These are phyloP conservation scores for Bhutanitis thaidina DNA, from an alignment of 2,888 invertebrate genomes.

Conservation along the genomic window DNA sequence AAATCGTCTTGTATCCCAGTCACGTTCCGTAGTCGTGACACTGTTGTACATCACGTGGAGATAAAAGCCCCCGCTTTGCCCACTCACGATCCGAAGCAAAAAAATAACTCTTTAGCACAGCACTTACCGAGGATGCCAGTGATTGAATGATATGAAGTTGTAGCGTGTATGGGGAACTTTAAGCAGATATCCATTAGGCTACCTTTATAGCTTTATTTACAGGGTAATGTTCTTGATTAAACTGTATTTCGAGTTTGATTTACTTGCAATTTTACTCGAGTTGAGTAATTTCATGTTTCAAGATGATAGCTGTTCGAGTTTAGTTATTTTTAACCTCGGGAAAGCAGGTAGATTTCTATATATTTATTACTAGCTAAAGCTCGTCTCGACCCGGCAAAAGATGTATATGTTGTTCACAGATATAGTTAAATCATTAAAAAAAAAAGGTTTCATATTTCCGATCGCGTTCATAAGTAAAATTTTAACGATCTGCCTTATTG, in stretches of 20 bases:
- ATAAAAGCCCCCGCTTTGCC: conserved; percentile 65
- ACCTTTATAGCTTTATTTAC: conserved; percentile 17
- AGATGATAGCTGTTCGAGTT: not conserved
- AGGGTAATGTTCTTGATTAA: conserved; percentile 7
- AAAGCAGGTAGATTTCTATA: too few species aligned
- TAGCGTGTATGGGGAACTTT: conserved; percentile 20
- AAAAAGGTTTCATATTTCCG: too few species aligned
- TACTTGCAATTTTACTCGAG: not conserved
- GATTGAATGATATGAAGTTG: conserved; percentile 38
- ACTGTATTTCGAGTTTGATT: not conserved
- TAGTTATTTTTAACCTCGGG: too few species aligned
- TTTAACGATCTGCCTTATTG: too few species aligned
- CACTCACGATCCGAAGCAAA: conserved; percentile 45
- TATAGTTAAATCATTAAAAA: too few species aligned
- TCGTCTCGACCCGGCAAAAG: too few species aligned
- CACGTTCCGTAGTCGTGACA: conserved; percentile 73
- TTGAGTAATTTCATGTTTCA: not conserved
- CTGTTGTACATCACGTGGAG: conserved; percentile 65
- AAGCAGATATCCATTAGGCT: conserved; percentile 18
- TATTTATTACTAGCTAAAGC: too few species aligned
- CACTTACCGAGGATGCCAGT: conserved; percentile 44
- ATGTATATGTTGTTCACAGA: too few species aligned
- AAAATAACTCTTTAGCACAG: conserved; percentile 52
- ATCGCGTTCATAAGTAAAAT: too few species aligned
- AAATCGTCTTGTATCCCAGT: conserved; percentile 68